Evolutionary conservation across 2,888 invertebrate species (phyloP), one percentile per base, ranked within the genome.

Genomic region (Autographa pulchrina): DNA sequence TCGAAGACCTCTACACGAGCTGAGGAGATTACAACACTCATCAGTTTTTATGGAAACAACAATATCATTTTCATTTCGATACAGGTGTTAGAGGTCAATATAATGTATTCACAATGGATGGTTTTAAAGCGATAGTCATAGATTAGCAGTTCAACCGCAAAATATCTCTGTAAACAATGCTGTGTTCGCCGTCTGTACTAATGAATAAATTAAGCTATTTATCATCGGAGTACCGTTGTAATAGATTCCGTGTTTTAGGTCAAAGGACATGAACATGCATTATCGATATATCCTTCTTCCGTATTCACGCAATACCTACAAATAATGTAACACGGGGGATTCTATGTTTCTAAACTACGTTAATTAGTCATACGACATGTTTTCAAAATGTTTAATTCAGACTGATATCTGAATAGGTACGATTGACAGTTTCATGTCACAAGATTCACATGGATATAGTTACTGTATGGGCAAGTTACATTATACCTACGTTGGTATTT

Each of bases 191-290:
- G 43, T 65, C 54, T 65, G 31, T 64, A 69, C 68, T 64, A 71
- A 72, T 74, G 74, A 66, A 78, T 76, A 78, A 64, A 66, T 74
- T 62, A 74, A 78, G 59, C 73, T 77, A 76, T 72, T 74, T 82
- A 75, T 81, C 75, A 70, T 65, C 54, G 14, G 68, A 78, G 78
- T 86, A 84, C 88, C 83, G 89, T 87, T 86, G 67, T 65, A 74
- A 70, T 68, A 78, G 72, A 82, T 77, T 85, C 73, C 71, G 77
- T 77, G 79, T 86, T 85, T 85, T 83, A 84, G 86, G 87, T 87
- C 85, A 84, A 72, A 85, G 81, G 86, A 86, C 80, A 78, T 77
- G 68, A 78, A 84, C 77, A 83, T 78, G 71, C 70, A 75, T 75
- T 80, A 82, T 77, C 77, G 56, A 80, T 75, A 81, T 77, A 80